Base-by-base conservation (phyloP, 2,888 invertebrate genomes). In the Nemotelus pantherinus region DNA sequence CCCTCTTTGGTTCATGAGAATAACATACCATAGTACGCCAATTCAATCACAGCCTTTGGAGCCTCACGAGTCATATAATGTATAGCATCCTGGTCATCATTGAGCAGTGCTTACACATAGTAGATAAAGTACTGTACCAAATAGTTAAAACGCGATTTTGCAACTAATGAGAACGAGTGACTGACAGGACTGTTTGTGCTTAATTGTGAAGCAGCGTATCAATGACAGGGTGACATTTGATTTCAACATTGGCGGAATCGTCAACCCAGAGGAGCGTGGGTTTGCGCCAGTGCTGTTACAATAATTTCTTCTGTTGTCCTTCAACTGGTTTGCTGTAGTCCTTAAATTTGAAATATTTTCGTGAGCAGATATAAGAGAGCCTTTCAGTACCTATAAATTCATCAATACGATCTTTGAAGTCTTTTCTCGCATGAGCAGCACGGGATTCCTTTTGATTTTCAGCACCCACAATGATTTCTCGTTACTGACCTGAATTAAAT, bases 381-480 rank as follows among this genome's bases (percentile, higher is more conserved):
- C 41, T 48, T 75, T 10, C 48, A 47, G 6, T 41, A 71, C 77
- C 77, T 80, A 80, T 97, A 82, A 89, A 93, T 86, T 98, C 98
- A 85, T 98, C 98, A 70, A 93, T 86, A 77, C 97, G 88, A 1
- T 90, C 89, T 87, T 94, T 94, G 88, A 92, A 97, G 88, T 98
- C 98, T 87, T 98, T 98, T 41, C 98, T 88, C 0, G 97, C 96
- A 86, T 98, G 98, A 9, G 98, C 98, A 2, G 98, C 98, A 75
- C 98, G 90, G 50, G 95, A 95, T 89, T 98, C 98, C 87, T 97
- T 95, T 55, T 98, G 89, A 70, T 93, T 94, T 85, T 96, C 94
- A 2, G 98, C 98, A 0, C 91, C 91, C 80, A 92, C 90, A 81
- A 98, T 95, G 2, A 97, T 97, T 87, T 95, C 95, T 83, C 94